Evolutionary conservation across 2,797 vertebrate genomes (phyloP), one percentile per base, ranked within the genome.

Genomic region (Carapus acus): DNA sequence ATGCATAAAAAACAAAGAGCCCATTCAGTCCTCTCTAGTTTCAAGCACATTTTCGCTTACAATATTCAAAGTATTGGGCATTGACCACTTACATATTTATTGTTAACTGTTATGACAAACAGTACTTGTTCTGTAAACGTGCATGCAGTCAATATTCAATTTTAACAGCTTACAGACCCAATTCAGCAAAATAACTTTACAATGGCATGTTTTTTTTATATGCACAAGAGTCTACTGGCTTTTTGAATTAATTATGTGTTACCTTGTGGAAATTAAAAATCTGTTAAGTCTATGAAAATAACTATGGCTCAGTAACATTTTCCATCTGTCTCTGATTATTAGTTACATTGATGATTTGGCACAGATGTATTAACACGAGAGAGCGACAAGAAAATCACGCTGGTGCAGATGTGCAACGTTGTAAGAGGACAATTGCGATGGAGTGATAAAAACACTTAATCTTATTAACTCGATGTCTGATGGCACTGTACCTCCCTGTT

Each of bases 91-190:
- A 15, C 39, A 43, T 44, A 54, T 61, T 39, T 14, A 19, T 45
- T 44, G 43, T 33, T 34, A 19, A 24, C 43, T 51, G 45, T 41
- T 43, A 19, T 46, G 41, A 49, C 42, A 49, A 18, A 9, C 58
- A 45, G 33, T 27, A 44, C 27, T 36, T 40, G 46, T 36, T n/a
- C 45, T 21, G 1, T 47, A 56, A 54, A 59, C 60, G 53, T 22
- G 39, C 34, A 37, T 1, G 2, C 43, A 33, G 47, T 71, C 62
- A n/a, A 64, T 74, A 50, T 43, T 55, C 34, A 61, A 48, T 72
- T 69, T 45, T 62, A 27, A 13, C 38, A 8, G 31, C 22, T 9
- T 53, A 45, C 51, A 3, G 2, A 1, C 58, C 49, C 1, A 14
- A 46, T 50, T 67, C 62, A 67, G 64, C 55, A 49, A 41, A 73